A percentile compares a stretch with the other conserved stretches of the same genome.
Conservation (phyloP, 1,140 invertebrate genomes). For the Leptoteleia sp. region DNA sequence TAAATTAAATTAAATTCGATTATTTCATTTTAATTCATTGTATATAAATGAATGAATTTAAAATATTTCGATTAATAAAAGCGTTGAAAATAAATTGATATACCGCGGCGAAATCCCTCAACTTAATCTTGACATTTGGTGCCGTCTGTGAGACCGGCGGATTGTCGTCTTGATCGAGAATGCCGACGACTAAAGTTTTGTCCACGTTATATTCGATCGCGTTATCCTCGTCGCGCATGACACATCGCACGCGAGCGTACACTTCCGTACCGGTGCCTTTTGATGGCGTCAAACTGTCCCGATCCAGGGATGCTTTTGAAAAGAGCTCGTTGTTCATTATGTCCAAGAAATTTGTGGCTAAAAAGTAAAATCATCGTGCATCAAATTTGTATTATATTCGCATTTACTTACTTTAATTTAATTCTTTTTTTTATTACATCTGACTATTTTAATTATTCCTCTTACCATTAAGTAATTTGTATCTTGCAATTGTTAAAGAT, state of each 20-base stretch:
- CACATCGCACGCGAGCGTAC: conserved; percentile 70
- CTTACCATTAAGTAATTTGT: conserved; percentile 77
- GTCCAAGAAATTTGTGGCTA: conserved; percentile 75
- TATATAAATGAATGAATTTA: neutral
- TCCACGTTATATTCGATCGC: conserved; percentile 67
- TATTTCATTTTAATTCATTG: too few relatives aligned
- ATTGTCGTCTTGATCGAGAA: conserved; percentile 80
- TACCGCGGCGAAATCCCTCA: conserved; percentile 74
- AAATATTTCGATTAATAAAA: neutral
- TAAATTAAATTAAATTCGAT: too few relatives aligned
- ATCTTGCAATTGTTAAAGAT: conserved; percentile 66
- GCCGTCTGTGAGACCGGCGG: conserved; percentile 74
- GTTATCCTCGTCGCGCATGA: conserved; percentile 69
- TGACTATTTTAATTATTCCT: too few relatives aligned
- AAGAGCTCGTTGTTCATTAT: conserved; percentile 68
- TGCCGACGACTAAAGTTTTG: conserved; percentile 67
- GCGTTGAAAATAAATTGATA: conserved; percentile 21
- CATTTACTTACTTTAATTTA: too few relatives aligned
- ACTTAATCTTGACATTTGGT: conserved; percentile 66
- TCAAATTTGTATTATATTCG: too few relatives aligned
- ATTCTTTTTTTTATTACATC: too few relatives aligned
- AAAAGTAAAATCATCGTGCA: conserved; percentile 25
- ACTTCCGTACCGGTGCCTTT: conserved; percentile 72
- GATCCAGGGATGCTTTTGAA: conserved; percentile 71
- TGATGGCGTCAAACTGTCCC: conserved; percentile 68